These are phyloP conservation scores for Alligator sinensis DNA, from an alignment of 2,113 vertebrate species.

Conservation along the genomic window DNA sequence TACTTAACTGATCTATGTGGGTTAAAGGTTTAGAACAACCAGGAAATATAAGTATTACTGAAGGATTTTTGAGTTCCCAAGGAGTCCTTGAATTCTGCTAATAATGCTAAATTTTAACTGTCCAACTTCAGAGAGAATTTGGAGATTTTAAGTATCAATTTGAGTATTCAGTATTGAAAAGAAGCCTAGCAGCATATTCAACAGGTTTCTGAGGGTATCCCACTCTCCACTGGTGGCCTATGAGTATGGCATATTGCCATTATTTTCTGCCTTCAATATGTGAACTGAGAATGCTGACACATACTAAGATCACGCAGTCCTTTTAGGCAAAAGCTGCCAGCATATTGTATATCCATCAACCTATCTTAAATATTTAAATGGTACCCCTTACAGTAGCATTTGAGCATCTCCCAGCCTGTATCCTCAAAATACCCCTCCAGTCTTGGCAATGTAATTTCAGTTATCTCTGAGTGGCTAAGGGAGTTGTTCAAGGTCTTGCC, in stretches of 20 bases:
- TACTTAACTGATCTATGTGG: background rate
- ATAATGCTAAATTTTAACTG: background rate
- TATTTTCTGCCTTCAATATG: background rate
- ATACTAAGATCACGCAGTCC: fast-evolving
- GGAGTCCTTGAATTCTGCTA: background rate
- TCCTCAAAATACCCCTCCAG: background rate
- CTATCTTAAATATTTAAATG: background rate
- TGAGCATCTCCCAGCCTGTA: background rate
- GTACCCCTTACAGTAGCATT: background rate
- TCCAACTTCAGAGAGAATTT: background rate
- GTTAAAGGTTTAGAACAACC: background rate
- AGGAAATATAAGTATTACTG: background rate
- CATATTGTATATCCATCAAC: background rate
- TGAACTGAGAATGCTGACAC: background rate
- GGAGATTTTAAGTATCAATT: background rate
- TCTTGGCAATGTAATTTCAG: background rate
- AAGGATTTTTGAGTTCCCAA: background rate
- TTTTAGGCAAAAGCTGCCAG: background rate
- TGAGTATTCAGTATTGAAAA: background rate
- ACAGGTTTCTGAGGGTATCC: background rate
- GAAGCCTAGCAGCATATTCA: background rate
- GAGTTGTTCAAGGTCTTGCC: background rate
- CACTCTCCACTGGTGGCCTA: background rate
- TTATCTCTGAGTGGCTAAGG: background rate
- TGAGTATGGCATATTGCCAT: background rate